These are phyloP conservation scores for Halcyon malimbica DNA, from an alignment of 2,113 vertebrate species.

Conservation along the genomic window DNA sequence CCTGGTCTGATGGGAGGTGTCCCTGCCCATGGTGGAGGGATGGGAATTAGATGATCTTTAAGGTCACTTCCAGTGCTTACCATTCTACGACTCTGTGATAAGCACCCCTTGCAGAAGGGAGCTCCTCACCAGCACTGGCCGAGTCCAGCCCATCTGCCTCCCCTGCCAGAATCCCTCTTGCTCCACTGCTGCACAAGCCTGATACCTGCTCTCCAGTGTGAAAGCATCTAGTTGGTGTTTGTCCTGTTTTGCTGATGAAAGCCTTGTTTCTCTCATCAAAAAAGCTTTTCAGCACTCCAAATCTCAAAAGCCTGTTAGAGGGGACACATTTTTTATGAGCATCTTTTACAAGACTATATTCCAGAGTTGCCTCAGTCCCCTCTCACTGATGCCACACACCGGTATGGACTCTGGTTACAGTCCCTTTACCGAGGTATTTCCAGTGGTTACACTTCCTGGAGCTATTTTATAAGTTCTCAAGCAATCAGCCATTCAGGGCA, in stretches of 20 bases:
- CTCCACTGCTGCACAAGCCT: rapidly evolving
- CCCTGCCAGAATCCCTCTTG: background rate
- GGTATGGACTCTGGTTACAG: background rate
- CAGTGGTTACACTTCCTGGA: background rate
- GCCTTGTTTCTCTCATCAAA: background rate
- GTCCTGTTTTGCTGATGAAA: background rate
- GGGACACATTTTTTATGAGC: background rate
- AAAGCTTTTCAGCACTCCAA: background rate
- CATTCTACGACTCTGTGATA: background rate
- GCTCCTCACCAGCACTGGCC: background rate
- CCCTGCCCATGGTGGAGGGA: background rate
- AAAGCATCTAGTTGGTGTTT: background rate
- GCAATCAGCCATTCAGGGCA: background rate
- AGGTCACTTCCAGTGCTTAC: background rate
- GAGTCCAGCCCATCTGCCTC: rapidly evolving
- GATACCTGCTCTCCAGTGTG: background rate
- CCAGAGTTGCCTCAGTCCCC: background rate
- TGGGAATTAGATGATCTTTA: background rate
- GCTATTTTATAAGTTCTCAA: background rate
- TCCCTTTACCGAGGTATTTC: background rate
- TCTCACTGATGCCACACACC: background rate
- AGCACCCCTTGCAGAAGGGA: background rate
- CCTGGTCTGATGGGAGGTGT: background rate
- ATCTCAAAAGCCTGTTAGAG: background rate
- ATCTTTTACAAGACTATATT: background rate